Base-by-base conservation (phyloP, 2,888 invertebrate genomes). In the Zootermopsis nevadensis region DNA sequence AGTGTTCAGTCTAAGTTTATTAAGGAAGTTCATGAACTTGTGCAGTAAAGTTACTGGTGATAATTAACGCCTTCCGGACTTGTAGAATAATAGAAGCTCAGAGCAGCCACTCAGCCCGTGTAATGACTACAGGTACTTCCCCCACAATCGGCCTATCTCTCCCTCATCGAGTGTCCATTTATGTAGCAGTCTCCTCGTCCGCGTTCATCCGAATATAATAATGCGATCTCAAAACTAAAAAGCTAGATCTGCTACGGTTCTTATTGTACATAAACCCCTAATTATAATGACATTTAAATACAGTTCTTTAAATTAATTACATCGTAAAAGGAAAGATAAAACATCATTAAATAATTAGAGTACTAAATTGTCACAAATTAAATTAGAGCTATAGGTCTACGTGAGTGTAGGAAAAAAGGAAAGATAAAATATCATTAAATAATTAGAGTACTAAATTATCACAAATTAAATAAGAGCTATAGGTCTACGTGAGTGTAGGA, bases 1-100 rank as follows among this genome's bases (percentile, higher is more conserved):
- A 60, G n/a, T n/a, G n/a, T n/a, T 27, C n/a, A 10, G n/a, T 60
- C 60, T 60, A n/a, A 27, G 27, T 69, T 27, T 69, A 69, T 69
- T 69, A 69, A 69, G 69, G 69, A 33, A n/a, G 33, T 33, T 33
- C 31, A 22, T 69, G 33, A 15, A 33, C 19, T 33, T 69, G 33
- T 19, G 69, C 69, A 69, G 69, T 69, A 69, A 69, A 69, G 31
- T 69, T 33, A 33, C 30, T 69, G 69, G 15, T 19, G 27, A 24
- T 69, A 69, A 69, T 69, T 69, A 69, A 69, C 69, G 69, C 33
- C 69, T 69, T 69, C 69, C 69, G 31, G 69, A 69, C 31, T 33
- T 69, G 69, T 69, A 69, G 69, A 69, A 69, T 69, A 69, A 69
- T 69, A 33, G 69, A 69, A 33, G 30, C 69, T 69, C 12, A 15